Conservation (phyloP, 2,888 invertebrate genomes). For the Polydrusus pterygomalis region DNA sequence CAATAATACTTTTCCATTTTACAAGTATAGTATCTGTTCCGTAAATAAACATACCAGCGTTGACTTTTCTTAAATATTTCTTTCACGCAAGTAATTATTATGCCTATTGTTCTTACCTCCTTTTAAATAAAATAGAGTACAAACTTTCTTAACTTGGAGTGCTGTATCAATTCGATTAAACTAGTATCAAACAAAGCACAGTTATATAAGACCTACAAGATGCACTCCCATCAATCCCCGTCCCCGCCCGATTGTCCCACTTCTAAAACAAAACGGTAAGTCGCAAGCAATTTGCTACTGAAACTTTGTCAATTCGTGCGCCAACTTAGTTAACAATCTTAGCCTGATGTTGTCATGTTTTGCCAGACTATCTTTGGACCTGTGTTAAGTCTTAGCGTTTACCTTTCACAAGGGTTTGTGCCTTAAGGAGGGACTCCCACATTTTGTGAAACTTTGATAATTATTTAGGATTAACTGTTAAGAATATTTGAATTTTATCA, state of each 20-base stretch:
- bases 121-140: too few species aligned
- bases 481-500: constrained; percentile 2
- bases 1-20: too few species aligned
- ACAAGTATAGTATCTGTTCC: too few species aligned
- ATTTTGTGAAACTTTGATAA: constrained; percentile 34
- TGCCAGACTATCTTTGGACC: constrained; percentile 25
- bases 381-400: constrained; percentile 13
- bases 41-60: too few species aligned
- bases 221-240: background rate
- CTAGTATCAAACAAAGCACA: constrained; percentile 4
- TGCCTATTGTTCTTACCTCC: too few species aligned
- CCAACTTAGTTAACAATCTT: constrained; percentile 18
- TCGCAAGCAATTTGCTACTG: constrained; percentile 5
- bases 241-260: background rate
- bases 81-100: too few species aligned
- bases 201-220: background rate
- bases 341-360: constrained; percentile 25
- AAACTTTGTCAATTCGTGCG: constrained; percentile 29
- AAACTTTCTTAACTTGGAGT: too few species aligned
- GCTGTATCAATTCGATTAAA: background rate
- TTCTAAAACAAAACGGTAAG: constrained; percentile 1
- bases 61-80: too few species aligned
- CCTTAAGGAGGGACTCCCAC: constrained; percentile 29
- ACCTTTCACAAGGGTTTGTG: constrained; percentile 21
- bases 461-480: constrained; percentile 22